Evolutionary conservation across 2,113 vertebrate genomes (phyloP).

Genomic region (Macquaria australasica): DNA sequence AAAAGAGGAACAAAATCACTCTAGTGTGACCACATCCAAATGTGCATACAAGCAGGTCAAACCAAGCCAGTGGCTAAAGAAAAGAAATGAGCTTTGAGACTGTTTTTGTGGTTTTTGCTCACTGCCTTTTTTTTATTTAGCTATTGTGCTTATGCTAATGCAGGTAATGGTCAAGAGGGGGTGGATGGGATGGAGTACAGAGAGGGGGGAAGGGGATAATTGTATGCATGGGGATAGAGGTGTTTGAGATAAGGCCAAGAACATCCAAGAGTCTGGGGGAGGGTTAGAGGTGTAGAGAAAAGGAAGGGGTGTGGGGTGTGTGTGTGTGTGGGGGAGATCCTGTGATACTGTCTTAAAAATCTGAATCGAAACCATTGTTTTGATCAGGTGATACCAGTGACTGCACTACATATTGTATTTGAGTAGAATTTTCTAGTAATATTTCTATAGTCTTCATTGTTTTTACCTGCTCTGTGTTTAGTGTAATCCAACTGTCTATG

Average conservation of each 20-base stretch:
- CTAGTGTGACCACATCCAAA: background rate
- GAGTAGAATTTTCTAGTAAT: no score
- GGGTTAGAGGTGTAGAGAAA: slow-evolving; percentile 21
- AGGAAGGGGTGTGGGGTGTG: no score
- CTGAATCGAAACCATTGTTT: background rate
- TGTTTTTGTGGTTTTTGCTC: slow-evolving; percentile 46
- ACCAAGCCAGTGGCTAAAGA: slow-evolving; percentile 19
- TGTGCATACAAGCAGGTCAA: slow-evolving; percentile 18
- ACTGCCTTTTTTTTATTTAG: slow-evolving; percentile 26
- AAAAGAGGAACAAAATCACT: background rate
- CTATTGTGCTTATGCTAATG: slow-evolving; percentile 79
- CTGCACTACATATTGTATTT: background rate
- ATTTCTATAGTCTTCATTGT: background rate
- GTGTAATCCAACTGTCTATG: background rate
- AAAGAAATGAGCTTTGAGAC: slow-evolving; percentile 31
- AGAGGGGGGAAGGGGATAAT: slow-evolving; percentile 64
- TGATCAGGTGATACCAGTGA: slow-evolving; percentile 6
- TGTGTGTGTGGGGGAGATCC: no score
- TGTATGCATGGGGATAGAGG: slow-evolving; percentile 74
- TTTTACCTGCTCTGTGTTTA: background rate
- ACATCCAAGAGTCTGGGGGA: slow-evolving; percentile 59
- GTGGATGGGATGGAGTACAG: slow-evolving; percentile 22
- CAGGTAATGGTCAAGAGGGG: slow-evolving; percentile 44
- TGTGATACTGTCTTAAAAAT: slow-evolving; percentile 2
- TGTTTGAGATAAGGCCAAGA: slow-evolving; percentile 76